Percentiles rank a stretch among this genome's conserved stretches.
Evolutionary conservation across 2,888 invertebrate genomes (phyloP).

Genomic region (Campaea margaritaria): DNA sequence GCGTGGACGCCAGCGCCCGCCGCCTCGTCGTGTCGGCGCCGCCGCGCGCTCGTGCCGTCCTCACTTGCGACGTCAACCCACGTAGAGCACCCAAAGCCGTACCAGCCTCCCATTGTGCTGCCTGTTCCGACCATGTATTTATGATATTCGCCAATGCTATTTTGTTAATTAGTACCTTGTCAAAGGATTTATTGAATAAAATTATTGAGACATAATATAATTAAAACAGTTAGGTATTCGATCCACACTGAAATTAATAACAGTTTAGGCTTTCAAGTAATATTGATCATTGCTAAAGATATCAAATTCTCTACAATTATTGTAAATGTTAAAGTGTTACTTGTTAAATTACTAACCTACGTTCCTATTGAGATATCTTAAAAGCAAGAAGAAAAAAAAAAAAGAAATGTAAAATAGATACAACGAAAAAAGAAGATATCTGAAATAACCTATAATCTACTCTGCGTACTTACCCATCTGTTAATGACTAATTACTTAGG

Average conservation of each 20-base stretch:
- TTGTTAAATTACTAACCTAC: not conserved
- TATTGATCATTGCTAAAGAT: not conserved
- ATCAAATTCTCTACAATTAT: not conserved
- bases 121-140: conserved; percentile 53
- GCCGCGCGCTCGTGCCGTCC: conserved; percentile 89
- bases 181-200: too few species aligned
- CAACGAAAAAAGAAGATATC: conserved; percentile 5
- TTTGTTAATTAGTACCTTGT: not conserved
- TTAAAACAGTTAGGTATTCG: too few species aligned
- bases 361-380: not conserved
- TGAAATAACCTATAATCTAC: conserved; percentile 24
- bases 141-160: not conserved
- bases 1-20: conserved; percentile 93
- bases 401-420: conserved; percentile 5
- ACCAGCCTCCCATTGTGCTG: conserved; percentile 84
- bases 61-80: conserved; percentile 93
- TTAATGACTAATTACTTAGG: conserved; percentile 25
- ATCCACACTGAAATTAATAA: too few species aligned
- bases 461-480: conserved; percentile 22
- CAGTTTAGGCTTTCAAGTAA: too few species aligned
- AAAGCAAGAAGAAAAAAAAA: conserved; percentile 12
- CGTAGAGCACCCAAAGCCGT: conserved; percentile 93
- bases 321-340: not conserved
- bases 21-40: conserved; percentile 89
- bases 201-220: too few species aligned